Evolutionary conservation across 2,797 vertebrate species (phyloP), one percentile per base, ranked within the genome.

Genomic region (Lithobates pipiens): DNA sequence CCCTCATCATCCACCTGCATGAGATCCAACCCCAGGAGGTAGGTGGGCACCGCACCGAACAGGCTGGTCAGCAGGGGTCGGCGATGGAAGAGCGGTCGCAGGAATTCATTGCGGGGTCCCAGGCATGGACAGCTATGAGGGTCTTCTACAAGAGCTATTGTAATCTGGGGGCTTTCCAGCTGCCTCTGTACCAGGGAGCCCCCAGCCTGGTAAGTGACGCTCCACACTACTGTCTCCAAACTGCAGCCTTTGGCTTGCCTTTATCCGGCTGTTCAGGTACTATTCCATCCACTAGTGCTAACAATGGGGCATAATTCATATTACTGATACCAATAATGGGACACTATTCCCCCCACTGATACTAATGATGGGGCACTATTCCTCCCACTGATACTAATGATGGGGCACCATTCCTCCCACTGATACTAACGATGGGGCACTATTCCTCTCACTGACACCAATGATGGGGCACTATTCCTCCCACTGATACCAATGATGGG

Each of bases 101-200:
- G 46, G 23, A 1, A 6, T 73, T 84, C 13, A 44, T 36, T 10
- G 29, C 70, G 18, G 79, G 61, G 1, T 39, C 42, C 0, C 82
- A 89, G 74, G 88, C 89, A 23, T 91, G 90, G 91, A 86, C 89
- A 23, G 89, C 88, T 18, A 57, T 89, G 44, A 88, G 88, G 10
- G 85, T 90, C 50, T 91, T 90, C 68, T 88, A 88, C 27, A 81
- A 74, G 70, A 83, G 61, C 27, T 89, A 89, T 77, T 91, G 91
- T 80, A 86, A 89, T 72, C 82, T 86, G 15, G 83, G 73, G 0
- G 54, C 85, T 67, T 89, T 89, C 61, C 88, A 90, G 67, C 74
- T 90, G 70, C 91, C 90, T 8, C 86, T 90, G 23, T 91, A 89
- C 80, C 85, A 88, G 2, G 88, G 89, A 39, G 77, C 85, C 34